These are phyloP conservation scores for Bryconaethiops microstoma DNA, from an alignment of 2,797 vertebrate species.

Conservation along the genomic window DNA sequence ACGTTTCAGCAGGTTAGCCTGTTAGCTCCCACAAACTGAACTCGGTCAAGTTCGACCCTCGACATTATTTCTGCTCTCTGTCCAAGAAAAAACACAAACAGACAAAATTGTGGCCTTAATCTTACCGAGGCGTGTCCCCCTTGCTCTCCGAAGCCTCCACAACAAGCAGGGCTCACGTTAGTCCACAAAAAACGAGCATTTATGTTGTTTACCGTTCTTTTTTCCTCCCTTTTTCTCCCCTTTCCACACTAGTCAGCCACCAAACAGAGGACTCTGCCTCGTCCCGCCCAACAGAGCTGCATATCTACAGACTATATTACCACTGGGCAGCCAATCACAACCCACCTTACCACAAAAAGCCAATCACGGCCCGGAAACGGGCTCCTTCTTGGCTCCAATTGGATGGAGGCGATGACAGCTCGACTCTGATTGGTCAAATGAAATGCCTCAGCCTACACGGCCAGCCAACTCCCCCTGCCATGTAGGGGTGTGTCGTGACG, in stretches of 20 bases:
- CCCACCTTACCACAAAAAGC: slow-evolving; percentile 55
- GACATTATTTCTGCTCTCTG: background rate
- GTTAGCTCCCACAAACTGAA: slow-evolving; percentile 18
- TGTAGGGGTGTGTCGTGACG: slow-evolving; percentile 84
- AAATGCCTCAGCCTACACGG: slow-evolving; percentile 49
- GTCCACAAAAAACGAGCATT: slow-evolving; percentile 62
- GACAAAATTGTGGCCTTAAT: background rate
- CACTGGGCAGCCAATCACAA: slow-evolving; percentile 70
- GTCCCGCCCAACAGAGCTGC: slow-evolving; percentile 72
- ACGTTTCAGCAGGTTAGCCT: slow-evolving; percentile 54
- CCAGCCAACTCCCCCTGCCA: slow-evolving; percentile 59
- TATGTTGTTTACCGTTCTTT: background rate
- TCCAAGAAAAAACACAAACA: background rate
- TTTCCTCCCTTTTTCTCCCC: slow-evolving; percentile 21
- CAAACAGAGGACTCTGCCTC: slow-evolving; percentile 68
- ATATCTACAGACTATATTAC: slow-evolving; percentile 74
- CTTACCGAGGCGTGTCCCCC: slow-evolving; percentile 41
- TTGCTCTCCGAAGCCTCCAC: slow-evolving; percentile 36
- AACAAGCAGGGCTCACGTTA: slow-evolving; percentile 70
- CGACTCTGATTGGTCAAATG: slow-evolving; percentile 44
- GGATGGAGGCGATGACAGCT: slow-evolving; percentile 61
- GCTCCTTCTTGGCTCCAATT: slow-evolving; percentile 59
- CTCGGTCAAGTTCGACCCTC: slow-evolving; percentile 44
- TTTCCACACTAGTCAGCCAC: slow-evolving; percentile 64
- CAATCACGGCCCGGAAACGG: slow-evolving; percentile 67